phyloP scores from a whole-genome alignment of 2,888 invertebrate genomes.

The Dioctria rufipes region DNA sequence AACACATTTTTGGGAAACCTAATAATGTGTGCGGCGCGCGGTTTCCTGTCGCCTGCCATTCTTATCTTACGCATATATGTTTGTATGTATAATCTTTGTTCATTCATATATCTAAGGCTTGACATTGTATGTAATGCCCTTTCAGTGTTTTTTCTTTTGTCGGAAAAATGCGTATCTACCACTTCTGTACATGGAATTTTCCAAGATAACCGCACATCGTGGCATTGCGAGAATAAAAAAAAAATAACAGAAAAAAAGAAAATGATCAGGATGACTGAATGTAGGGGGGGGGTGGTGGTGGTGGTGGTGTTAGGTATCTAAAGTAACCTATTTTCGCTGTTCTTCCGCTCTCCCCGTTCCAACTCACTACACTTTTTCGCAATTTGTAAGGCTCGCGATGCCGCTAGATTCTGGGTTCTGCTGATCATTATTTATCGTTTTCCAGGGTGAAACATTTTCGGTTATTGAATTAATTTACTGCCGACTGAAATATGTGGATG shows the following conservation, averaged over 20 bases:
- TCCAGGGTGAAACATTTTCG: slow-evolving; percentile 47
- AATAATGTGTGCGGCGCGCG: slow-evolving; percentile 17
- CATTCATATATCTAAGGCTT: no score
- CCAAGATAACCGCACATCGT: slow-evolving; percentile 4
- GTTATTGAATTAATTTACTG: slow-evolving; percentile 50
- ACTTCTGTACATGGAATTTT: neutral
- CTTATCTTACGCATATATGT: no score
- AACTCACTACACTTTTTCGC: neutral
- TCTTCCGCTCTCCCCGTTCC: neutral
- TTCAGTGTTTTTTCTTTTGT: slow-evolving; percentile 15
- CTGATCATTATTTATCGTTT: slow-evolving; percentile 51
- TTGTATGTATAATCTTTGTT: neutral
- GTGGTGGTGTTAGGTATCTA: neutral
- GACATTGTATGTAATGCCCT: slow-evolving; percentile 20
- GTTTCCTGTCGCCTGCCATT: neutral
- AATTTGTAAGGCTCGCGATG: neutral
- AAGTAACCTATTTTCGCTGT: neutral
- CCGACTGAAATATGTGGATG: slow-evolving; percentile 37
- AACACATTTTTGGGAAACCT: slow-evolving; percentile 26
- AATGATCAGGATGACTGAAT: neutral
- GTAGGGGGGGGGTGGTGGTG: neutral
- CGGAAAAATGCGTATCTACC: neutral
- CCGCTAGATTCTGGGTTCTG: slow-evolving; percentile 22
- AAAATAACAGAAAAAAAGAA: slow-evolving; percentile 3
- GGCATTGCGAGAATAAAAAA: neutral